Conservation (phyloP, 2,797 vertebrate species). For the Sarcoramphus papa region DNA sequence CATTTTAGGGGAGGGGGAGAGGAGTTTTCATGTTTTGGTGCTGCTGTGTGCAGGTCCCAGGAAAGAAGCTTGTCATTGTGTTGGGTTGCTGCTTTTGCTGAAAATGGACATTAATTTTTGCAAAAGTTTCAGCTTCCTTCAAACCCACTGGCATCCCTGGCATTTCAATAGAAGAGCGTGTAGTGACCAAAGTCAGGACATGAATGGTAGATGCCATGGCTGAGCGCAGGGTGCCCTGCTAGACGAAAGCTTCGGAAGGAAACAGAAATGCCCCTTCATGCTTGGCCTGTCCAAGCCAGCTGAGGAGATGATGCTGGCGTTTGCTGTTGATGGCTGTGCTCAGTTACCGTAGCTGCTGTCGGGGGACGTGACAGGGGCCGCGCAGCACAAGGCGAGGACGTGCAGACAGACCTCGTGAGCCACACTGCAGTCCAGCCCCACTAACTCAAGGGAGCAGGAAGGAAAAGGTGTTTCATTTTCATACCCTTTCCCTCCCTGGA, state of each 20-base stretch:
- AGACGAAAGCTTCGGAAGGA: background rate
- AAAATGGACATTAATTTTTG: background rate
- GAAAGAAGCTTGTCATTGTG: background rate
- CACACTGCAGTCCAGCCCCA: background rate
- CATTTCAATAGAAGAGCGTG: background rate
- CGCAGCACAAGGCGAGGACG: background rate
- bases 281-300: background rate
- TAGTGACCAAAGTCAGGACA: background rate
- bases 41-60: background rate
- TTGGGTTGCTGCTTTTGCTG: background rate
- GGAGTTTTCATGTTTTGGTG: background rate
- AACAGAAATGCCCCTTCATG: background rate
- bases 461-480: background rate
- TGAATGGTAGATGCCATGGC: too few species aligned
- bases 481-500: background rate
- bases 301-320: background rate
- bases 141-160: background rate
- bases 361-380: background rate
- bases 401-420: background rate
- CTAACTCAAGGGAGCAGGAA: background rate
- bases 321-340: background rate
- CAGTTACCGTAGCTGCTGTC: too few species aligned
- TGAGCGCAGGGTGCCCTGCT: accelerated
- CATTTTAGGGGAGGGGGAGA: background rate
- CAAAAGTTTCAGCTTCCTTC: background rate